These are phyloP conservation scores for Volucella zonaria DNA, from an alignment of 2,888 invertebrate species.

Conservation along the genomic window DNA sequence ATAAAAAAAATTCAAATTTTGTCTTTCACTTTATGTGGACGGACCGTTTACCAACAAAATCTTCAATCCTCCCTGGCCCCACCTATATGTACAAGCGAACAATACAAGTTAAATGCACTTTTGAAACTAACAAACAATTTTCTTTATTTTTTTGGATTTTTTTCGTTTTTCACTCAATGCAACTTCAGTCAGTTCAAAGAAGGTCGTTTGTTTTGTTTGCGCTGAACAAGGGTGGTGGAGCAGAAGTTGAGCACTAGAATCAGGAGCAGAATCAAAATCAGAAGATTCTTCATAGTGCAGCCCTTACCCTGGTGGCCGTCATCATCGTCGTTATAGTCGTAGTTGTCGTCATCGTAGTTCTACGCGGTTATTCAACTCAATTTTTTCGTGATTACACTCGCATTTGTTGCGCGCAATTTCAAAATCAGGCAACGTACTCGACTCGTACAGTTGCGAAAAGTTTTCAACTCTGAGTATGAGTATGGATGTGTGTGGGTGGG, in stretches of 20 bases:
- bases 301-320: constrained; percentile 5
- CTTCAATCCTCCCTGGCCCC: not conserved
- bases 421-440: constrained; percentile 52
- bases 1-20: constrained; percentile 53
- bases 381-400: constrained; percentile 69
- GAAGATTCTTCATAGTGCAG: constrained; percentile 4
- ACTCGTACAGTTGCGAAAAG: constrained; percentile 8
- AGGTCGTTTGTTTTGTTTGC: constrained; percentile 49
- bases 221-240: not conserved
- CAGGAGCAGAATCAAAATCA: too few relatives aligned
- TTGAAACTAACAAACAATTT: constrained; percentile 21
- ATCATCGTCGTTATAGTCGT: not conserved
- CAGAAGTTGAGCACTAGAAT: too few relatives aligned
- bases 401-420: constrained; percentile 67
- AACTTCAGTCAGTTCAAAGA: constrained; percentile 49
- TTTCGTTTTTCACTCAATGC: constrained; percentile 18
- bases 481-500: not conserved
- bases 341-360: constrained; percentile 30
- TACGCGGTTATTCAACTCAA: constrained; percentile 66
- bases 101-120: constrained; percentile 58
- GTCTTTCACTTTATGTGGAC: constrained; percentile 29
- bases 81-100: constrained; percentile 3
- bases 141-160: not conserved
- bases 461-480: not conserved
- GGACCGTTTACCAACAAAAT: constrained; percentile 15